Conservation (phyloP, 30 jellyfish, hydroid and myxozoan genomes). For the Mastigias papua region DNA sequence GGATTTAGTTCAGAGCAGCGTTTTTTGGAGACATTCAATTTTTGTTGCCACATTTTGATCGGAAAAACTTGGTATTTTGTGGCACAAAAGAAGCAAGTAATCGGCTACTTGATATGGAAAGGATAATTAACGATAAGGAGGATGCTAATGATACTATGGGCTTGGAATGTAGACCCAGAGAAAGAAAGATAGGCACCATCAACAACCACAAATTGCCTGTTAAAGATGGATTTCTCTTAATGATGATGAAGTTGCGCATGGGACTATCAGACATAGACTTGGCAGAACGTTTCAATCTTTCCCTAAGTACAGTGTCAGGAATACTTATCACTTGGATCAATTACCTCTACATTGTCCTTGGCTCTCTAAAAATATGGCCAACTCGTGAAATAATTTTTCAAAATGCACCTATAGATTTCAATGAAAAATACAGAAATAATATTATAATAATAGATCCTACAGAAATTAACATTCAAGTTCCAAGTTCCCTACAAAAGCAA, state of each 20-base stretch:
- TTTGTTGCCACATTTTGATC: too few relatives aligned
- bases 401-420: constrained; percentile 23
- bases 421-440: constrained; percentile 6
- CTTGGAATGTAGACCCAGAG: neutral
- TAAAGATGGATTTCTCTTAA: too few relatives aligned
- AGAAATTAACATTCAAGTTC: constrained; percentile 25
- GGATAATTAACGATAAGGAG: too few relatives aligned
- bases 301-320: constrained; percentile 8
- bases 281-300: constrained; percentile 18
- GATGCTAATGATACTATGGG: too few relatives aligned
- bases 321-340: neutral
- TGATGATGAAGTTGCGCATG: constrained; percentile 32
- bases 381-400: constrained; percentile 20
- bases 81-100: too few relatives aligned
- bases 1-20: too few relatives aligned
- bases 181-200: neutral
- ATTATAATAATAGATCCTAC: constrained; percentile 13
- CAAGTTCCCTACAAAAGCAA: constrained; percentile 16
- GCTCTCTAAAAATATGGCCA: neutral
- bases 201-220: constrained; percentile 4
- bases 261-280: constrained; percentile 10
- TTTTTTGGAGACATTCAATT: too few relatives aligned
- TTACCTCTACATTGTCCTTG: constrained; percentile 3
- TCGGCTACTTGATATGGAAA: too few relatives aligned
- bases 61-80: too few relatives aligned